These are phyloP conservation scores for Ictidomys tridecemlineatus DNA, from an alignment of 2,113 vertebrate species.

Conservation along the genomic window DNA sequence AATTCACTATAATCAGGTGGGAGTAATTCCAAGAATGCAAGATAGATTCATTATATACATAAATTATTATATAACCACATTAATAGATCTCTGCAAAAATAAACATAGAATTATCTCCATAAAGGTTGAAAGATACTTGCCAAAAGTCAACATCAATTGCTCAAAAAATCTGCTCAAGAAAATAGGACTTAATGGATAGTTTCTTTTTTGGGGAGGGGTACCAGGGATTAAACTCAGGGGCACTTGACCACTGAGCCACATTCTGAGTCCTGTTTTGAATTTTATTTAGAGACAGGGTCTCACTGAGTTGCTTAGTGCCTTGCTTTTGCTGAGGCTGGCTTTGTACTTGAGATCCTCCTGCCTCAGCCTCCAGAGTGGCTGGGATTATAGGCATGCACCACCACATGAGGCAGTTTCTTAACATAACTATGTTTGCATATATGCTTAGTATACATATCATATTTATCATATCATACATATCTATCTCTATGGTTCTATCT, in stretches of 20 bases:
- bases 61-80: neutral
- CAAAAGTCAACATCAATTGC: neutral
- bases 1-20: neutral
- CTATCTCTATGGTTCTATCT: neutral
- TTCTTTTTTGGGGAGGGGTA: no score
- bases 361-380: no score
- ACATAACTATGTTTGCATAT: neutral
- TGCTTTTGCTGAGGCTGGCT: no score
- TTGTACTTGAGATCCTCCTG: no score
- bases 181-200: constrained; percentile 22
- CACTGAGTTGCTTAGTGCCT: no score
- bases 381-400: no score
- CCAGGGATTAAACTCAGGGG: no score
- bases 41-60: constrained; percentile 3
- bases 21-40: constrained; percentile 37
- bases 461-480: neutral
- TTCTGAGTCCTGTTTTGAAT: no score
- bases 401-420: neutral
- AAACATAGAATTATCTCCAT: constrained; percentile 29
- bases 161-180: constrained; percentile 33
- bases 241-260: no score
- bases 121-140: neutral
- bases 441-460: neutral
- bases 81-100: constrained; percentile 6
- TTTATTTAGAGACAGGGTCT: no score